These are phyloP conservation scores for Pangasius mekongensis DNA, from an alignment of 2,797 vertebrate genomes.

Conservation along the genomic window DNA sequence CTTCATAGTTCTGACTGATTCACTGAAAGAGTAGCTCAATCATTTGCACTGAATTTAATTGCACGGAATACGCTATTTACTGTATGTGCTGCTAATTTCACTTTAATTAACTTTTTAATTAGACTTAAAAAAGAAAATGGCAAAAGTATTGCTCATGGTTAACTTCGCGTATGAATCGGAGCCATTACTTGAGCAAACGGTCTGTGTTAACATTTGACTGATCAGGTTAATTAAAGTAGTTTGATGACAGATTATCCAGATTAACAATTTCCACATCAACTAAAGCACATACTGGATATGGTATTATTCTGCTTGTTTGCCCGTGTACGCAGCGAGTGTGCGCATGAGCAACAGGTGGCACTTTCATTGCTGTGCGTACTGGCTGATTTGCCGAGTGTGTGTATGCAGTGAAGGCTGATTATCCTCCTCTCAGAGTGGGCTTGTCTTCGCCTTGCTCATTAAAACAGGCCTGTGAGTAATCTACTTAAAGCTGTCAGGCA, in stretches of 20 bases:
- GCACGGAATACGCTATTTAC: constrained; percentile 19
- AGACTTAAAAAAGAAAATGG: constrained; percentile 24
- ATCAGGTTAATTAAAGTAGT: constrained; percentile 33
- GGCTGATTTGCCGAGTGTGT: constrained; percentile 32
- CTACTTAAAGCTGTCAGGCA: constrained; percentile 49
- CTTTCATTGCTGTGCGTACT: constrained; percentile 33
- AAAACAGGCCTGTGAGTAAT: constrained; percentile 52
- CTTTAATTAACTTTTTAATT: constrained; percentile 50
- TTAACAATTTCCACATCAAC: constrained; percentile 7
- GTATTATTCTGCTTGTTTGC: constrained; percentile 1
- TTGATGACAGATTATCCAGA: constrained; percentile 28
- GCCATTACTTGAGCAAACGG: background rate
- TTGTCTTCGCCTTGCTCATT: constrained; percentile 47
- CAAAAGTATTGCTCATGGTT: background rate
- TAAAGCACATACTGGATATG: background rate
- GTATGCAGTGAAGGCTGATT: constrained; percentile 39
- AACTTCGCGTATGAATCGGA: constrained; percentile 2
- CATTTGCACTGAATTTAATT: constrained; percentile 35
- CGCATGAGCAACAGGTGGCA: constrained; percentile 40
- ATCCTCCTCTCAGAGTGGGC: constrained; percentile 41
- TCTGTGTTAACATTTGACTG: constrained; percentile 25
- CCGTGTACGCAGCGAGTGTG: background rate
- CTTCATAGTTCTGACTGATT: constrained; percentile 15
- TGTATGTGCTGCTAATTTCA: constrained; percentile 31
- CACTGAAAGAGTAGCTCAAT: constrained; percentile 1